phyloP scores from a whole-genome alignment of 1,140 invertebrate genomes.

The Drosophila neocordata region DNA sequence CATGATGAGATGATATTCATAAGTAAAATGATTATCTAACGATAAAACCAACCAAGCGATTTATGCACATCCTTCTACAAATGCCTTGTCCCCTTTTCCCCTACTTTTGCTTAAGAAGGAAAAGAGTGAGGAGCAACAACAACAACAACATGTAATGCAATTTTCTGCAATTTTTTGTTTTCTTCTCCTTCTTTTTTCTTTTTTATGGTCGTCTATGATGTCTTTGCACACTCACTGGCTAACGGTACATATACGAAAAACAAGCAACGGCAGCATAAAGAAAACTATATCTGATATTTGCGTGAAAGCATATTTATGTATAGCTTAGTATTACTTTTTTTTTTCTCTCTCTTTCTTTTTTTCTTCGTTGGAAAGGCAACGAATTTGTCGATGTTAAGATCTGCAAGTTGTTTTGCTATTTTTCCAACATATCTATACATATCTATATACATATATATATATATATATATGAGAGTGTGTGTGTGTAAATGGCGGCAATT shows the following conservation, averaged over 20 bases:
- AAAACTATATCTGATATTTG: conserved; percentile 28
- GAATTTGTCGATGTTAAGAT: not conserved
- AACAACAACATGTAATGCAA: no score
- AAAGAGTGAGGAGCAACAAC: no score
- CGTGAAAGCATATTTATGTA: conserved; percentile 79
- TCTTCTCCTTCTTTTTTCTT: not conserved
- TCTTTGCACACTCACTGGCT: conserved; percentile 4
- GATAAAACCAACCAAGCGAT: not conserved
- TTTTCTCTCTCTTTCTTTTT: no score
- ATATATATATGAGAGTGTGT: not conserved
- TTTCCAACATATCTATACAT: not conserved
- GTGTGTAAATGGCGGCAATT: conserved; percentile 54
- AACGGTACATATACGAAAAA: not conserved
- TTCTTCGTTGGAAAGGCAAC: conserved; percentile 56
- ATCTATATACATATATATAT: not conserved
- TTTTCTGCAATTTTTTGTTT: not conserved
- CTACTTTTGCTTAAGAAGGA: no score
- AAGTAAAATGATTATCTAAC: conserved; percentile 21
- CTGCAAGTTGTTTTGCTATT: no score
- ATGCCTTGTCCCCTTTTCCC: no score
- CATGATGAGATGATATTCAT: conserved; percentile 35
- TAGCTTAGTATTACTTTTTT: conserved; percentile 38
- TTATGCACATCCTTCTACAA: no score
- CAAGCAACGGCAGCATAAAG: not conserved
- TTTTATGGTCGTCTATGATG: not conserved